phyloP scores from a whole-genome alignment of 1,140 invertebrate species.

The Oryzaephilus surinamensis region DNA sequence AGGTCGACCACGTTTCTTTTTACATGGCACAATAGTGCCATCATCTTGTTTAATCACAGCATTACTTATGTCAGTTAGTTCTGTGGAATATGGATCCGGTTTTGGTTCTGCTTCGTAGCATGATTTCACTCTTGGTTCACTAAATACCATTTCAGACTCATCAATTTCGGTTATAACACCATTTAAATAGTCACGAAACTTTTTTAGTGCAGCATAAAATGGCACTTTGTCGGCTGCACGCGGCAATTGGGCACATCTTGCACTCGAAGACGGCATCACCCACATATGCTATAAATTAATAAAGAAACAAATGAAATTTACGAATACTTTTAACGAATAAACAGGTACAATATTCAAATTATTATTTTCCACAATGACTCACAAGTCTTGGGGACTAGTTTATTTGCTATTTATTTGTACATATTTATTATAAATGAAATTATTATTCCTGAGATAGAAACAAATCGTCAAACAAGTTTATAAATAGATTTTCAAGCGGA shows the following conservation, averaged over 20 bases:
- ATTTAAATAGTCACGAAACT: constrained; percentile 90
- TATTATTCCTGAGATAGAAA: too few species aligned
- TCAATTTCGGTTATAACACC: constrained; percentile 78
- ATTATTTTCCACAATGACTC: too few species aligned
- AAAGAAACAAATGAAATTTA: too few species aligned
- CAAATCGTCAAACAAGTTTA: too few species aligned
- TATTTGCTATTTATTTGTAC: too few species aligned
- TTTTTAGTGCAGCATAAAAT: constrained; percentile 90
- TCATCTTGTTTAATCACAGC: constrained; percentile 43
- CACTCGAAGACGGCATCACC: constrained; percentile 97
- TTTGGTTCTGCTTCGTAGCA: constrained; percentile 45
- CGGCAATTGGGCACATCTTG: constrained; percentile 88
- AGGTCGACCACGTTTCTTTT: constrained; percentile 78
- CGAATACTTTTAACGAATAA: too few species aligned
- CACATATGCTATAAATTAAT: constrained; percentile 98
- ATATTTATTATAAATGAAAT: too few species aligned
- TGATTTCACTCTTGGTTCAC: constrained; percentile 59
- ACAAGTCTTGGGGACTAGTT: too few species aligned
- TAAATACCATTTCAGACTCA: constrained; percentile 87
- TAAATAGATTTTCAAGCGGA: too few species aligned
- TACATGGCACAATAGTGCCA: constrained; percentile 56
- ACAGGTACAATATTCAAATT: too few species aligned
- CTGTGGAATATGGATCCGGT: constrained; percentile 26
- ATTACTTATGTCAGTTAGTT: constrained; percentile 39
- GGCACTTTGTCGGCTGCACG: constrained; percentile 93